These are phyloP conservation scores for Diplolepis rosae DNA, from an alignment of 2,888 invertebrate species.

Conservation along the genomic window DNA sequence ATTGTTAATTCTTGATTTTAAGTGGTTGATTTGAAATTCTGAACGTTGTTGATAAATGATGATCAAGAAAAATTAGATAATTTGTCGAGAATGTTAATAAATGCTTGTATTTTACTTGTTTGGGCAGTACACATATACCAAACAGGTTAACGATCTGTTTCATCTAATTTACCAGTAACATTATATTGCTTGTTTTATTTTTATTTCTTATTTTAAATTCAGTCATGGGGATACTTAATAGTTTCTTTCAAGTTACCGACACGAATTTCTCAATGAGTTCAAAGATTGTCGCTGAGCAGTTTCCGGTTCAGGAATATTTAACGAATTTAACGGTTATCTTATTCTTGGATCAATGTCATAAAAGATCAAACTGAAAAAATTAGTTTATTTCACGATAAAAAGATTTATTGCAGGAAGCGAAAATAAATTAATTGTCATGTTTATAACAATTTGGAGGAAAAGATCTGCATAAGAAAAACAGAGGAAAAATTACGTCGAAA, in stretches of 20 bases:
- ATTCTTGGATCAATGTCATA: conserved; percentile 33
- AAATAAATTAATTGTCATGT: background rate
- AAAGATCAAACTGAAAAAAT: conserved; percentile 20
- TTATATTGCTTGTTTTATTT: conserved; percentile 3
- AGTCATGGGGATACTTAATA: conserved; percentile 11
- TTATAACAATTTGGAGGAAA: background rate
- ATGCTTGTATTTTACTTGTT: background rate
- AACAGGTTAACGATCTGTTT: conserved; percentile 23
- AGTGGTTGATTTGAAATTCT: too few relatives aligned
- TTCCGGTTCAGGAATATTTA: conserved; percentile 19
- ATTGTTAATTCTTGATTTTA: too few relatives aligned
- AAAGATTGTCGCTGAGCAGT: conserved; percentile 3
- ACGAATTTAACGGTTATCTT: conserved; percentile 17
- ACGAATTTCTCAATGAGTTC: conserved; percentile 27
- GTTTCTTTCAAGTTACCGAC: conserved; percentile 19
- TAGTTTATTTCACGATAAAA: background rate
- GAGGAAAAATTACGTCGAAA: too few relatives aligned
- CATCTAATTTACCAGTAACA: conserved; percentile 4
- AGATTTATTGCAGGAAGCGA: conserved; percentile 17
- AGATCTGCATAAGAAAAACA: background rate
- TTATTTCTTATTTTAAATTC: conserved; percentile 4
- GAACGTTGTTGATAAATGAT: too few relatives aligned
- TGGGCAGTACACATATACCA: too few relatives aligned
- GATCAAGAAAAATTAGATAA: too few relatives aligned
- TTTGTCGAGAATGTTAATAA: background rate